Base-by-base conservation (phyloP, 2,113 vertebrate species). In the Chaetodon auriga region DNA sequence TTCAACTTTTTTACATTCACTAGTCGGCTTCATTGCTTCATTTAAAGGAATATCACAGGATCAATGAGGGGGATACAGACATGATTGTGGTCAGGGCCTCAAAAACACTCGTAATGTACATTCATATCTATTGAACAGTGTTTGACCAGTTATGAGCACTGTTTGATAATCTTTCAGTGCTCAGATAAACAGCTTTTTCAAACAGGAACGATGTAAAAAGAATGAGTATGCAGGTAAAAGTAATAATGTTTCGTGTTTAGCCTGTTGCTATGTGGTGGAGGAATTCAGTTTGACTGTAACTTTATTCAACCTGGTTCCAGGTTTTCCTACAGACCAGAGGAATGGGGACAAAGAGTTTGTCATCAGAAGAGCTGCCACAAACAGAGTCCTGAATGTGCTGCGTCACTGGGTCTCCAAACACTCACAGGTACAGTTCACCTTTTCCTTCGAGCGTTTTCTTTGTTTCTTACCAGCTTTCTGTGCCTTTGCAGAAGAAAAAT, bases 321-420 rank as follows among this genome's bases (percentile, higher is more conserved):
- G 97, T 53, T 99, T 98, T 25, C 97, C 97, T 0, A 95, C 97
- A 0, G 98, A 99, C 91, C 98, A 99, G 94, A 95, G 98, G 84
- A 98, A 98, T 0, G 97, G 97, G 0, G 98, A 99, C 95, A 99
- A 99, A 90, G 98, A 99, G 93, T 99, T 99, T 7, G 96, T 99
- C 48, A 99, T 99, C 91, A 96, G 98, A 61, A 95, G 98, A 78
- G 98, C 98, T 0, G 98, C 98, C 66, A 99, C 98, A 75, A 99
- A 99, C 92, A 90, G 98, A 0, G 98, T 99, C 9, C 95, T 99
- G 30, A 99, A 99, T 0, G 98, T 99, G 35, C 93, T 99, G 88
- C 94, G 98, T 41, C 98, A 99, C 94, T 99, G 98, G 98, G 97
- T 99, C 69, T 99, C 98, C 95, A 99, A 99, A 83, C 98, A 99